Base-by-base conservation (phyloP, 2,113 vertebrate genomes). In the Myrmophylax atrothorax region DNA sequence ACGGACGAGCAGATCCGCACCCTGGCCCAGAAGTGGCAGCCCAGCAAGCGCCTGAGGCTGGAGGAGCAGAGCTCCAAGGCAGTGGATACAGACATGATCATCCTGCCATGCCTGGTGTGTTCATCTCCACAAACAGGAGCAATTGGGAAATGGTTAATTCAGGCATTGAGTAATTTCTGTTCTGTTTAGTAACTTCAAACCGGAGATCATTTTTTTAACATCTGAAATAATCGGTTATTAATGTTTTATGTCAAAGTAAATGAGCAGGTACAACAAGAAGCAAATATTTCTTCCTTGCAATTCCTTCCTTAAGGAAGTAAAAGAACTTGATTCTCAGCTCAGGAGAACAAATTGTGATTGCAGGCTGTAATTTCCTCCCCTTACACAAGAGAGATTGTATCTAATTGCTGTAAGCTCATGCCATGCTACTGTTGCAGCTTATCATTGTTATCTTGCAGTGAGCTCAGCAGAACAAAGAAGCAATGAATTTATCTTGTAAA, bases 61-160 rank as follows among this genome's bases (percentile, higher is more conserved):
- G 99, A 99, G 70, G 99, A 99, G 86, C 98, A 98, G 86, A 99
- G 97, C 31, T 98, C 98, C 52, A 99, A 99, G 96, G 99, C 99
- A 1, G 98, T 99, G 89, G 99, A 99, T 83, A 99, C 99, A 7
- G 99, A 99, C 84, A 99, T 99, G 98, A 99, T 99, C 53, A 98
- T 99, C 87, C 96, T 99, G 14, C 98, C 99, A 0, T 99, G 99
- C 56, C 95, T 99, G 98, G 99, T 99, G 97, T 37, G 97, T 94
- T 4, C 8, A 3, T 50, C 68, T 42, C 74, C 47, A 7, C 59
- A 46, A n/a, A 85, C 47, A 80, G 20, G 10, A 88, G 35, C 11
- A 14, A 8, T 5, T 73, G 70, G 44, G 42, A 70, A 77, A 53
- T 22, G 37, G n/a, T 52, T 11, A 8, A 24, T 42, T 68, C 18